phyloP scores from a whole-genome alignment of 2,797 vertebrate genomes.

The Phrynocephalus vlangalii region DNA sequence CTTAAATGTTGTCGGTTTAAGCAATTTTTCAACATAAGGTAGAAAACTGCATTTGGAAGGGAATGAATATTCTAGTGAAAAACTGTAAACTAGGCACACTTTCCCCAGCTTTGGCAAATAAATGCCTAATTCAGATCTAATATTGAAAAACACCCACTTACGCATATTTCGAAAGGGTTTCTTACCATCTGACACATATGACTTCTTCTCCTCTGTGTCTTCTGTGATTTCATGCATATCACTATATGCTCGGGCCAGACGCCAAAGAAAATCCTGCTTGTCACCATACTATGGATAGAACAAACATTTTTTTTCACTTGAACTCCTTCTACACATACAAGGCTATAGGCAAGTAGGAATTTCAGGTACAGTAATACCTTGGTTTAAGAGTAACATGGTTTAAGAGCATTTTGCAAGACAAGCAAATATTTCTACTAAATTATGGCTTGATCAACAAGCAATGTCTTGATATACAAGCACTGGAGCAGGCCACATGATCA shows the following conservation, averaged over 20 bases:
- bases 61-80: background rate
- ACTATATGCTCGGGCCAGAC: constrained; percentile 89
- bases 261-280: constrained; percentile 89
- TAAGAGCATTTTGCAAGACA: too few species aligned
- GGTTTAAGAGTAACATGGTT: too few species aligned
- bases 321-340: fast-evolving
- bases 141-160: background rate
- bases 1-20: background rate
- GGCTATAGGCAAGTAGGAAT: fast-evolving
- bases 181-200: constrained; percentile 79
- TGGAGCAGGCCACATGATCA: too few species aligned
- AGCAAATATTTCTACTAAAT: too few species aligned
- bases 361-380: fast-evolving
- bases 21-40: background rate
- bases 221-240: constrained; percentile 86
- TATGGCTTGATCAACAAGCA: too few species aligned
- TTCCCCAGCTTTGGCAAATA: background rate
- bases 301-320: fast-evolving
- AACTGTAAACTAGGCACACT: background rate
- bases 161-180: fast-evolving
- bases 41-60: background rate
- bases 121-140: background rate
- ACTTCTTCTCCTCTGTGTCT: constrained; percentile 81
- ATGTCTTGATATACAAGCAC: too few species aligned
- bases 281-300: constrained; percentile 80